phyloP scores from a whole-genome alignment of 1,140 invertebrate genomes.

The Bombus impatiens region DNA sequence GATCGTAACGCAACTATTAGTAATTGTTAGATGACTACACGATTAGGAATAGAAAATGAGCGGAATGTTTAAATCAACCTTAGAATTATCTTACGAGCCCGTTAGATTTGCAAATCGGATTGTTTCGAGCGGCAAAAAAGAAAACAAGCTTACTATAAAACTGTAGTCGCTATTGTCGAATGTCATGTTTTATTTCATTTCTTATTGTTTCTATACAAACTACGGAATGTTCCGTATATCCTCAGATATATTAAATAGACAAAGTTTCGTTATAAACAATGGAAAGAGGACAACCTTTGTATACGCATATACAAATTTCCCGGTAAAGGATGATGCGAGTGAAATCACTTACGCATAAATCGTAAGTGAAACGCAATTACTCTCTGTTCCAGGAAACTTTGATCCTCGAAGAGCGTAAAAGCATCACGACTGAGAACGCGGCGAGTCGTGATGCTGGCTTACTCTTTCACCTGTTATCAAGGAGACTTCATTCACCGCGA shows the following conservation, averaged over 20 bases:
- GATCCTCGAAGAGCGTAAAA: conserved; percentile 50
- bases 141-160: background rate
- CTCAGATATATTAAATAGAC: too few relatives aligned
- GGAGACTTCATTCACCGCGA: conserved; percentile 43
- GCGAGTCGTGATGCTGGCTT: background rate
- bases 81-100: too few relatives aligned
- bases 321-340: background rate
- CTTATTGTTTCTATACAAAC: too few relatives aligned
- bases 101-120: too few relatives aligned
- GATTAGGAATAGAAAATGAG: background rate
- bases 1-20: background rate
- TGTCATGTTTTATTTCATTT: too few relatives aligned
- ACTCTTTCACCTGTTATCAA: conserved; percentile 50
- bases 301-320: background rate
- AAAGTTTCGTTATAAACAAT: background rate
- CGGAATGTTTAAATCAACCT: too few relatives aligned
- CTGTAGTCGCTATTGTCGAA: too few relatives aligned
- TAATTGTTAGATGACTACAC: conserved; percentile 8
- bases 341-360: conserved; percentile 36
- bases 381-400: conserved; percentile 50
- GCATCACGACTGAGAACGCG: conserved; percentile 8
- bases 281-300: background rate
- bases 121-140: background rate
- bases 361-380: conserved; percentile 48
- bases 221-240: too few relatives aligned